A percentile compares a stretch with the other conserved stretches of the same genome.
Evolutionary conservation across 2,797 vertebrate genomes (phyloP).

Genomic region (Sternarchorhynchus goeldii): DNA sequence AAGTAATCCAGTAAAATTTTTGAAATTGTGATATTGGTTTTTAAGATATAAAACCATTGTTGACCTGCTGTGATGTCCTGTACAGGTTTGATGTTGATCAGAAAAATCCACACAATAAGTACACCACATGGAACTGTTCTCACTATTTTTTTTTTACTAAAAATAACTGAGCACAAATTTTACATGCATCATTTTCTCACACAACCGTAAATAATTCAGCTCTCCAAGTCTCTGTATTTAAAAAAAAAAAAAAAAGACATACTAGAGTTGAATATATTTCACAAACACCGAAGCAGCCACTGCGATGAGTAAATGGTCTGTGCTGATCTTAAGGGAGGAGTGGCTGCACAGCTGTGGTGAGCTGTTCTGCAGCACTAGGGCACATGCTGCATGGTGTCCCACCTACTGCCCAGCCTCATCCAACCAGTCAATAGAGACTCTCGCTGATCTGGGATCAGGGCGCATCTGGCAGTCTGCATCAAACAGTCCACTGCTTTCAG

Average conservation of each 20-base stretch:
- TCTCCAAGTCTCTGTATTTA: neutral
- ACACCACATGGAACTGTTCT: too few relatives aligned
- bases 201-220: constrained; percentile 7
- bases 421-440: neutral
- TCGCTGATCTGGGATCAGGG: constrained; percentile 2
- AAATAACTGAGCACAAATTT: constrained; percentile 2
- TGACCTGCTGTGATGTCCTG: too few relatives aligned
- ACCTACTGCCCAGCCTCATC: neutral
- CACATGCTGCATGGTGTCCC: neutral
- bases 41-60: too few relatives aligned
- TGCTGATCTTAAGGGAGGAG: constrained; percentile 22
- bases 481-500: neutral
- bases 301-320: constrained; percentile 17
- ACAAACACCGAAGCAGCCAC: constrained; percentile 52
- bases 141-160: too few relatives aligned
- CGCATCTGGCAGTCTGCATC: neutral
- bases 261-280: constrained; percentile 66
- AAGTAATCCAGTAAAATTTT: too few relatives aligned
- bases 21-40: too few relatives aligned
- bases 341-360: neutral
- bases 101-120: too few relatives aligned
- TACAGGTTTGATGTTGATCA: too few relatives aligned
- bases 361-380: too few relatives aligned
- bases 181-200: neutral
- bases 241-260: constrained; percentile 29